Base-by-base conservation (phyloP, 2,797 vertebrate species). In the Lates japonicus region DNA sequence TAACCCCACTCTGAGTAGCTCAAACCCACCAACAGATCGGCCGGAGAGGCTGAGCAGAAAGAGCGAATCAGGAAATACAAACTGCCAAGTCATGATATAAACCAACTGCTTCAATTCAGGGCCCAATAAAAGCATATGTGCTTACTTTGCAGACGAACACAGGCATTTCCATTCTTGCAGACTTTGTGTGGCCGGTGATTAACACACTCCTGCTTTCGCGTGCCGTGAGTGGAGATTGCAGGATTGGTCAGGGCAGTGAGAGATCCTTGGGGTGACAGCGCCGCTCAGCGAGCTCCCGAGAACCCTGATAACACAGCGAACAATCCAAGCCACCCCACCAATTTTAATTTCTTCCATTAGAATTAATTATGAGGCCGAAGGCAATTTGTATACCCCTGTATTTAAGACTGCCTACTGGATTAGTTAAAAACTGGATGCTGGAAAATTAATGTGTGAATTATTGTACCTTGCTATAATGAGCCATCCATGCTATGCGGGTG, bases 371-470 rank as follows among this genome's bases (percentile, higher is more conserved):
- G 96, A 96, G 91, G 95, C 95, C 93, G 93, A 94, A 95, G 95
- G 95, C 95, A 96, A 97, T 96, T 96, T 95, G 93, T 90, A 92
- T 93, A 95, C n/a, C 93, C 93, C 92, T 94, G 91, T 92, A 94
- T 95, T 95, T 96, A 96, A 97, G 95, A 94, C 92, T 96, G 95
- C 95, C 95, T 95, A 94, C 92, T 96, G 95, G 94, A 95, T 96
- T 97, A 97, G 97, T 97, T 97, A 96, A 97, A 97, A 97, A 96
- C 92, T 97, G 95, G 87, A 96, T 95, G 95, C 93, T 94, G 94
- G 93, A 96, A 96, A 96, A 95, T 92, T 94, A 96, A 97, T 96
- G 94, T 92, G 94, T 95, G 95, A 96, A 96, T 95, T 94, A 88
- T 93, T 96, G 94, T 94, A 85, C 95, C 93, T 93, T 79, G 87